Evolutionary conservation across 2,797 vertebrate genomes (phyloP), one percentile per base, ranked within the genome.

Genomic region (Anas bernieri): DNA sequence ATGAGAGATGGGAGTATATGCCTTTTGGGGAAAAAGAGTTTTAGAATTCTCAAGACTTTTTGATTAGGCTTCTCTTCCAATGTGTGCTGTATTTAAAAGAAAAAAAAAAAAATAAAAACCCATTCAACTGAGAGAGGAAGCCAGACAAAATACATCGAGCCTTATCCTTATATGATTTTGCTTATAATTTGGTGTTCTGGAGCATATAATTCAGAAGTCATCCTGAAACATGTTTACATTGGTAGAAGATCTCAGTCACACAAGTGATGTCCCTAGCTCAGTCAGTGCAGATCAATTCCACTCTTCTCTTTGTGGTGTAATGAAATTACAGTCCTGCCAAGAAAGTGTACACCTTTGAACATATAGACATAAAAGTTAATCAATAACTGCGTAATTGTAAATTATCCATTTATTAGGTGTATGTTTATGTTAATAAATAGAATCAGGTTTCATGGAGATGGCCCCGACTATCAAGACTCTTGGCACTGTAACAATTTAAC

Each of bases 371-470:
- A 83, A 95, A 83, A 37, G 55, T 91, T 93, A 95, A 90, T 96
- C 96, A 91, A 89, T 96, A 96, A 80, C 21, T 77, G 48, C 16
- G 58, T 89, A 90, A 90, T 87, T 94, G 59, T 89, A 94, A 96
- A 88, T 96, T 93, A 88, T 79, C 95, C 95, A 62, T 58, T 92
- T 92, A 96, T 96, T 94, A 93, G 69, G 2, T 45, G 17, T 61
- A 35, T 1, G 1, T 63, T 94, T 90, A 69, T 93, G 86, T 79
- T 91, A 83, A 94, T 90, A 91, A 95, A 66, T 59, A 89, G 46
- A 91, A 92, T 39, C 18, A 39, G 23, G 20, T 75, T 95, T 92
- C 43, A 21, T 28, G 37, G 45, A 92, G 21, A 16, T 61, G 23
- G 8, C 74, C 33, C 4, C 17, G 68, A 21, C 10, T 92, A 66